Evolutionary conservation across 2,888 invertebrate genomes (phyloP).

Genomic region (Abrostola triplasia): DNA sequence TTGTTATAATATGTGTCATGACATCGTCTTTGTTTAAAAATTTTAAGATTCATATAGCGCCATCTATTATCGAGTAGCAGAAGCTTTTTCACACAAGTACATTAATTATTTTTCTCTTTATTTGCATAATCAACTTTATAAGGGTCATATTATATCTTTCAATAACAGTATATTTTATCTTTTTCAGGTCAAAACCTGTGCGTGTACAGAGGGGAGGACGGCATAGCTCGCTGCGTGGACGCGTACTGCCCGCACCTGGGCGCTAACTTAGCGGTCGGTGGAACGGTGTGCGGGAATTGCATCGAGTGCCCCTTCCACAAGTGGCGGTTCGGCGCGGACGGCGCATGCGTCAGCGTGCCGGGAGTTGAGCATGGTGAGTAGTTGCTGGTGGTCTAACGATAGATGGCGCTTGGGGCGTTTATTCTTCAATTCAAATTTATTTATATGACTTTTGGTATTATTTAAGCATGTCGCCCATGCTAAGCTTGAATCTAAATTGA

Average conservation of each 20-base stretch:
- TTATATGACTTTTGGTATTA: too few relatives aligned
- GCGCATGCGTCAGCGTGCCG: slow-evolving; percentile 92
- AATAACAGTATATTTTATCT: background rate
- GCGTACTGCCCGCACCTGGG: slow-evolving; percentile 97
- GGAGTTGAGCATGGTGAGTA: slow-evolving; percentile 75
- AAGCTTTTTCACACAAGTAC: too few relatives aligned
- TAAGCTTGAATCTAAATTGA: too few relatives aligned
- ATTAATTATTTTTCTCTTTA: background rate
- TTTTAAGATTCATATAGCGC: background rate
- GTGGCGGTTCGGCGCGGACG: slow-evolving; percentile 94
- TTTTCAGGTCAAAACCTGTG: slow-evolving; percentile 90
- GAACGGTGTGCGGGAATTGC: slow-evolving; percentile 92
- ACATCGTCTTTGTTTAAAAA: too few relatives aligned
- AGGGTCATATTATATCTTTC: background rate
- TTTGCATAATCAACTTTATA: background rate
- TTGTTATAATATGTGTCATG: too few relatives aligned
- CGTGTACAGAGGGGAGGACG: slow-evolving; percentile 90
- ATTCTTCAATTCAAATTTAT: too few relatives aligned
- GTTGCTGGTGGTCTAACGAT: too few relatives aligned
- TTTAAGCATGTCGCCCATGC: too few relatives aligned
- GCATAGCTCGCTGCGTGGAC: slow-evolving; percentile 91
- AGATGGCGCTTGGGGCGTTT: too few relatives aligned
- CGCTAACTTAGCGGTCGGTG: slow-evolving; percentile 94
- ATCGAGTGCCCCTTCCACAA: slow-evolving; percentile 97
- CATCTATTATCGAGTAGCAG: slow-evolving; percentile 25